These are phyloP conservation scores for Ceratina japonica DNA, from an alignment of 1,140 invertebrate species.

Conservation along the genomic window DNA sequence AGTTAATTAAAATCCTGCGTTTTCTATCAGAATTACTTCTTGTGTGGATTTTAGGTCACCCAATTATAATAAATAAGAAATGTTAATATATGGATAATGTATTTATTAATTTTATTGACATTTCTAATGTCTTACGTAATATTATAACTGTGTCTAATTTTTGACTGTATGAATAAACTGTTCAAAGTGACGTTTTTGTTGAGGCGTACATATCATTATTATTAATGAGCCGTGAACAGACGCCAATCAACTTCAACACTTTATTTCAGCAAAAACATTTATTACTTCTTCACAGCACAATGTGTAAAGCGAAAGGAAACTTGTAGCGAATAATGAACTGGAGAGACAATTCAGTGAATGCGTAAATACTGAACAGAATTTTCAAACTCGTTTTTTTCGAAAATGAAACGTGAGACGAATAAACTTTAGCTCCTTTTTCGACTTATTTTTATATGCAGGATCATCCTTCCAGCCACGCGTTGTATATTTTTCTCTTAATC, in stretches of 20 bases:
- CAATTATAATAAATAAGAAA: no score
- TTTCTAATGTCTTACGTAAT: background rate
- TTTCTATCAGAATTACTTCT: no score
- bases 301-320: background rate
- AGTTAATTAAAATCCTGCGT: no score
- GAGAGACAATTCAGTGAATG: background rate
- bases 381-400: background rate
- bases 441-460: no score
- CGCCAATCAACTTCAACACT: background rate
- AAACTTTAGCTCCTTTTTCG: no score
- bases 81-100: no score
- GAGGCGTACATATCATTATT: background rate
- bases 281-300: slow-evolving; percentile 1
- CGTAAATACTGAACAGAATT: background rate
- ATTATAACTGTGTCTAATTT: no score
- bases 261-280: background rate
- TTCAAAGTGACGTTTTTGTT: background rate
- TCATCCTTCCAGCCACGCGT: no score
- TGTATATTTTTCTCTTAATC: no score
- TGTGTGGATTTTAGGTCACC: no score
- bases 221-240: background rate
- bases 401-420: no score
- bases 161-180: no score
- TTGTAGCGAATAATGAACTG: background rate
- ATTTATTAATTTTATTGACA: background rate